Evolutionary conservation across 2,113 vertebrate genomes (phyloP).

Genomic region (Myxocyprinus asiaticus): DNA sequence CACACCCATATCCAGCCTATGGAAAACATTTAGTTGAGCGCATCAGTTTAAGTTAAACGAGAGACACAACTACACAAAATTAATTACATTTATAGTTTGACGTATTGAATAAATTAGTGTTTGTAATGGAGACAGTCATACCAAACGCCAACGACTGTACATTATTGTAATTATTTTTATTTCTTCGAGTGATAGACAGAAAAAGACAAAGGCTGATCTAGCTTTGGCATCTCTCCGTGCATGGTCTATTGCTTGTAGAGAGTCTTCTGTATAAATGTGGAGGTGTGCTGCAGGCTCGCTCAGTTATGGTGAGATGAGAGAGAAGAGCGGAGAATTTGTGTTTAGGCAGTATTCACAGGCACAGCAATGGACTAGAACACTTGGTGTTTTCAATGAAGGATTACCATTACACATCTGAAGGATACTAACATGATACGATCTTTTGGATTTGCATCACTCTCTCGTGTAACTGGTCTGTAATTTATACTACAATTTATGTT

Average conservation of each 20-base stretch:
- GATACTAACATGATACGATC: constrained; percentile 26
- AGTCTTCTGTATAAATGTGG: constrained; percentile 28
- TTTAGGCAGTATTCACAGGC: constrained; percentile 17
- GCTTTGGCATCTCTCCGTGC: constrained; percentile 3
- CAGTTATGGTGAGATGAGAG: constrained; percentile 35
- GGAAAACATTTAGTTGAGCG: background rate
- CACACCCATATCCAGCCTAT: background rate
- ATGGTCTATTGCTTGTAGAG: constrained; percentile 8
- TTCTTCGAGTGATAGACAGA: background rate
- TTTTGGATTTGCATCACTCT: background rate
- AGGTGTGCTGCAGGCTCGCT: constrained; percentile 25
- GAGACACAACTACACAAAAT: background rate
- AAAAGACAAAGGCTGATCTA: constrained; percentile 2
- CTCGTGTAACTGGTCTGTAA: constrained; percentile 16
- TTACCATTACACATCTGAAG: constrained; percentile 23
- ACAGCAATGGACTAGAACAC: constrained; percentile 15
- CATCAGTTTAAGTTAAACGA: constrained; percentile 13
- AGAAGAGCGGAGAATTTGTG: constrained; percentile 21
- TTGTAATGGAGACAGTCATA: background rate
- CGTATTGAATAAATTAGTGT: background rate
- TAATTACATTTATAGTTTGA: background rate
- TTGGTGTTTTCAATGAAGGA: constrained; percentile 24
- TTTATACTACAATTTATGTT: constrained; percentile 54
- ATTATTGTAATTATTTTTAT: background rate
- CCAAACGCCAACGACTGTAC: background rate